Evolutionary conservation across 2,888 invertebrate genomes (phyloP).

Genomic region (Holacanthella duospinosa): DNA sequence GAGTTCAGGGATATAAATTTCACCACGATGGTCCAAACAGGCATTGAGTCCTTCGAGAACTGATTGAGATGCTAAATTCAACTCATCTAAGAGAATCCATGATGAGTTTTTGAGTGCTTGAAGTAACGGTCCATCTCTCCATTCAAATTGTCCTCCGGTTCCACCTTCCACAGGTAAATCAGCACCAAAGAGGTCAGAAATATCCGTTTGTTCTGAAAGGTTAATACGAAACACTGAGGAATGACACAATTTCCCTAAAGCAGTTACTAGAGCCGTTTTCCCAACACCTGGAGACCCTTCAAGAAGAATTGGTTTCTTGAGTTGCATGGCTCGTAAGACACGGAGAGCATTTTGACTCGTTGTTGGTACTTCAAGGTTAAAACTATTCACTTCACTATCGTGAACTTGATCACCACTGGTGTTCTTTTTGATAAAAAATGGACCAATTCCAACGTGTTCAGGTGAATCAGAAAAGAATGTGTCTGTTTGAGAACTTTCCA

Average conservation of each 20-base stretch:
- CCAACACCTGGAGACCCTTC: constrained; percentile 98
- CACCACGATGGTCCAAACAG: constrained; percentile 92
- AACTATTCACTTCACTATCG: constrained; percentile 40
- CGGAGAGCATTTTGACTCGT: constrained; percentile 71
- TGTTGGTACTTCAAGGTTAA: constrained; percentile 66
- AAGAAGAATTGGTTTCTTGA: constrained; percentile 73
- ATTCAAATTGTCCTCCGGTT: constrained; percentile 74
- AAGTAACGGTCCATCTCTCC: constrained; percentile 92
- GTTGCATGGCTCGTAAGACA: constrained; percentile 73
- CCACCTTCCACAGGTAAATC: constrained; percentile 90
- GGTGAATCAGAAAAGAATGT: background rate
- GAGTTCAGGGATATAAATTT: constrained; percentile 90
- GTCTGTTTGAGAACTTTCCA: background rate
- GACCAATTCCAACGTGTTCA: constrained; percentile 13
- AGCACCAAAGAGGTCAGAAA: constrained; percentile 94
- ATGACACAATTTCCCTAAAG: constrained; percentile 26
- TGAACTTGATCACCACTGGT: background rate
- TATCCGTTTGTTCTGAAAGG: constrained; percentile 96
- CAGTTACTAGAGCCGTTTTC: constrained; percentile 78
- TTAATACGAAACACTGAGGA: constrained; percentile 60
- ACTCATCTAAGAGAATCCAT: constrained; percentile 95
- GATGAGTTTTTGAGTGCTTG: constrained; percentile 82
- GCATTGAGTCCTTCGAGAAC: constrained; percentile 98
- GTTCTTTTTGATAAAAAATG: constrained; percentile 20
- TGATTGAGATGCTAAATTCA: constrained; percentile 93